phyloP scores from a whole-genome alignment of 2,797 vertebrate genomes.

The Alfaro cultratus region DNA sequence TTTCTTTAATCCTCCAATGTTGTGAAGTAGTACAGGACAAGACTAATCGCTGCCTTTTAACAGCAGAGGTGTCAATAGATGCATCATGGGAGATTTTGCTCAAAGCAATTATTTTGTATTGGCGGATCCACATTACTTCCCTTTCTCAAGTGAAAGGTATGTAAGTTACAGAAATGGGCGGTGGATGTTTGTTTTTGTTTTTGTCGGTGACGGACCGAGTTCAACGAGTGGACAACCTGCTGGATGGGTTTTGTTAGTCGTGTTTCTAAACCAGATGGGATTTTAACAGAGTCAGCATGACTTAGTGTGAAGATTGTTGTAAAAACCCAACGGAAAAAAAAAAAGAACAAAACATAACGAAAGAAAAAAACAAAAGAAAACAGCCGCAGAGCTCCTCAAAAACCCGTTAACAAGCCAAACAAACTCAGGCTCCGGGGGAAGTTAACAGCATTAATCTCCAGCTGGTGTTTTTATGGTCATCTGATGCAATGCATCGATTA shows the following conservation, averaged over 20 bases:
- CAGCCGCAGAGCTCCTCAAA: slow-evolving; percentile 1
- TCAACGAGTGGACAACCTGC: not conserved
- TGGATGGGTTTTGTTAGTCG: slow-evolving; percentile 4
- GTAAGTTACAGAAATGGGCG: no score
- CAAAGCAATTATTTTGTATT: no score
- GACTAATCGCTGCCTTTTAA: not conserved
- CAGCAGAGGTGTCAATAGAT: not conserved
- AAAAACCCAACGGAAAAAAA: slow-evolving; percentile 7
- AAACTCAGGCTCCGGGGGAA: slow-evolving; percentile 31
- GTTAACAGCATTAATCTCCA: slow-evolving; percentile 29
- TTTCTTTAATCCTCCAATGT: not conserved
- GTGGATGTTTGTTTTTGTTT: no score
- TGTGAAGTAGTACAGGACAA: not conserved
- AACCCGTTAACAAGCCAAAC: slow-evolving; percentile 11
- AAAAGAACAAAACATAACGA: slow-evolving; percentile 2
- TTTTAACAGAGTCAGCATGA: slow-evolving; percentile 28
- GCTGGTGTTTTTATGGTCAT: slow-evolving; percentile 50
- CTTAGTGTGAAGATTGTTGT: slow-evolving; percentile 26
- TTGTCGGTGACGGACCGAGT: not conserved
- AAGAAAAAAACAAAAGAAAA: not conserved
- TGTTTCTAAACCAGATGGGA: slow-evolving; percentile 11
- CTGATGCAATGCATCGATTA: slow-evolving; percentile 26
- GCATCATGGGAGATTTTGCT: not conserved
- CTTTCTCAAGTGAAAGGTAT: not conserved
- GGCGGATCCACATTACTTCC: no score